Conservation (phyloP, 2,797 vertebrate species). For the Ataeniobius toweri region DNA sequence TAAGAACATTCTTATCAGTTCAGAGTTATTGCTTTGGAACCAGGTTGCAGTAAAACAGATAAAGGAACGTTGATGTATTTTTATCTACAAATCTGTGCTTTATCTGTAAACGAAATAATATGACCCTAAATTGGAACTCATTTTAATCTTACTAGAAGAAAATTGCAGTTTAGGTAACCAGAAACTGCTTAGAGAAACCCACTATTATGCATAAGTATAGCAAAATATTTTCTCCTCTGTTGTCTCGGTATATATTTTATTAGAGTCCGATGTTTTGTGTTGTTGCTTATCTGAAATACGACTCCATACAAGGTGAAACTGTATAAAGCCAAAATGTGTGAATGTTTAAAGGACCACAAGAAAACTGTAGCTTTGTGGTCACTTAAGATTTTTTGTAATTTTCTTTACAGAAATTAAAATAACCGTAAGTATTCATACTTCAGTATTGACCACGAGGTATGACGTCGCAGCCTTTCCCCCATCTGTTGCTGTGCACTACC, state of each 20-base stretch:
- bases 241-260: too few species aligned
- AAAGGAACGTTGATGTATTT: background rate
- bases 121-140: background rate
- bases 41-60: background rate
- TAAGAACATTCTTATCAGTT: background rate
- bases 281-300: too few species aligned
- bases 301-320: background rate
- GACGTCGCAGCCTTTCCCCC: too few species aligned
- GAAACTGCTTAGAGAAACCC: background rate
- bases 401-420: too few species aligned
- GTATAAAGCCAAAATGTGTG: too few species aligned
- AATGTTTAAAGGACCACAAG: too few species aligned
- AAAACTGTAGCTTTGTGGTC: too few species aligned
- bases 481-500: too few species aligned
- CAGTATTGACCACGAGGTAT: too few species aligned
- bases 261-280: too few species aligned
- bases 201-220: background rate
- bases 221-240: background rate
- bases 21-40: background rate
- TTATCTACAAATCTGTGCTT: background rate
- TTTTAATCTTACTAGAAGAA: constrained; percentile 1
- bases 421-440: too few species aligned
- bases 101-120: background rate
- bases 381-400: too few species aligned
- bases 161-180: background rate